Conservation (phyloP, 2,113 vertebrate genomes). For the Microcebus griseorufus region DNA sequence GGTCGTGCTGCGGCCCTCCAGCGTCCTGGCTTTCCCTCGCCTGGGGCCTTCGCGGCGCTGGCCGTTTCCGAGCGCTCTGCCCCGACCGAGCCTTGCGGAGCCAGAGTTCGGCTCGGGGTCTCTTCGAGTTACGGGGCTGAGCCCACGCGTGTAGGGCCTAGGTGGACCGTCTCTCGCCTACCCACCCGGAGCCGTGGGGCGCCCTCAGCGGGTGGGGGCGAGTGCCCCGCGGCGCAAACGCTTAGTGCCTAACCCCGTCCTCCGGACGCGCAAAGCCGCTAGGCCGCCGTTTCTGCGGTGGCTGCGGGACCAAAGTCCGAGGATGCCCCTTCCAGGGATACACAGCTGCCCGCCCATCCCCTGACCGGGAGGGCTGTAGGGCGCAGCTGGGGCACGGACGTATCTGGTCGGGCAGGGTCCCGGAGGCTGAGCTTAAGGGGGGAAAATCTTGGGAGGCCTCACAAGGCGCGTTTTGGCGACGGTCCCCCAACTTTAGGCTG, state of each 20-base stretch:
- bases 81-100: not conserved
- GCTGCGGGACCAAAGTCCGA: accelerated
- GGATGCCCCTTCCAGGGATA: accelerated
- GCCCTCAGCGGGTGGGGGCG: not conserved
- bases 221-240: accelerated
- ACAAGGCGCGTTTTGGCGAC: accelerated
- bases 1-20: not conserved
- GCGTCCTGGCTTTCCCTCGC: not conserved
- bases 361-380: not conserved
- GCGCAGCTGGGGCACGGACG: accelerated
- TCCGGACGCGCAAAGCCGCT: accelerated
- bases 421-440: not conserved
- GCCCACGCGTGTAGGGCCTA: accelerated
- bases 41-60: accelerated
- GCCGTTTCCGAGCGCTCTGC: not conserved
- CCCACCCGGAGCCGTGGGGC: no score
- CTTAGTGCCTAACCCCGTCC: not conserved
- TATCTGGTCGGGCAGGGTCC: not conserved
- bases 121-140: not conserved
- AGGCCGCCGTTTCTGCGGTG: not conserved
- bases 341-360: not conserved
- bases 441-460: not conserved
- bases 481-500: not conserved
- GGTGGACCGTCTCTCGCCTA: not conserved
- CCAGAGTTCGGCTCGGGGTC: not conserved